Evolutionary conservation across 2,113 vertebrate species (phyloP), one percentile per base, ranked within the genome.

Genomic region (Lophotis ruficrista): DNA sequence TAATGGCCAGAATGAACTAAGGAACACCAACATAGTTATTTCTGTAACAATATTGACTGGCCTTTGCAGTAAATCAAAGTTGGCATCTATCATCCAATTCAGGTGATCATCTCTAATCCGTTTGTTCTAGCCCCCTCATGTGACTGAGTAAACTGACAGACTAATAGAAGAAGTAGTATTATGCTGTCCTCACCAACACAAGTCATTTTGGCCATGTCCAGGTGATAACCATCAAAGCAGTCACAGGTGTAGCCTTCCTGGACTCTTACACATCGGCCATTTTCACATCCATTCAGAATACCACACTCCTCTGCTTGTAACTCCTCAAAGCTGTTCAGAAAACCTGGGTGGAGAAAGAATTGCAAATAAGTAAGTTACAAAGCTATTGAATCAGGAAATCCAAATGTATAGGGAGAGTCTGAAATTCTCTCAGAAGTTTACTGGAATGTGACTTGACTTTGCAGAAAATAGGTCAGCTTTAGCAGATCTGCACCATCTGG

Each of bases 181-280:
- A 37, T 3, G n/a, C 10, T 6, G 1, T 73, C 71, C 99, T 98
- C 97, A 99, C 99, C 99, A 5, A 99, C 96, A 95, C 99, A 99
- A 95, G 98, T 98, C 99, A 99, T 99, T 97, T 98, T 99, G 91
- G 99, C 98, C 98, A 99, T 98, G 90, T 99, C 99, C 95, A 99
- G 95, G 87, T 99, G 99, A 96, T 99, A 99, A 12, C 99, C 99
- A 4, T 99, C 99, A 54, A 99, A 99, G 98, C 99, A 99, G 95
- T 99, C 99, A 10, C 99, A 99, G 54, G 99, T 99, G 91, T 99
- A 99, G 14, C 99, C 99, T 81, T 99, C 99, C 91, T 99, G 99
- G n/a, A 99, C 99, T 33, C 99, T 97, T 16, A 99, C 99, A n/a
- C 99, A 99, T 16, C 99, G 98, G 6, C 99, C 99, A 1, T 99